Evolutionary conservation across 2,113 vertebrate species (phyloP), one percentile per base, ranked within the genome.

Genomic region (Numenius arquata): DNA sequence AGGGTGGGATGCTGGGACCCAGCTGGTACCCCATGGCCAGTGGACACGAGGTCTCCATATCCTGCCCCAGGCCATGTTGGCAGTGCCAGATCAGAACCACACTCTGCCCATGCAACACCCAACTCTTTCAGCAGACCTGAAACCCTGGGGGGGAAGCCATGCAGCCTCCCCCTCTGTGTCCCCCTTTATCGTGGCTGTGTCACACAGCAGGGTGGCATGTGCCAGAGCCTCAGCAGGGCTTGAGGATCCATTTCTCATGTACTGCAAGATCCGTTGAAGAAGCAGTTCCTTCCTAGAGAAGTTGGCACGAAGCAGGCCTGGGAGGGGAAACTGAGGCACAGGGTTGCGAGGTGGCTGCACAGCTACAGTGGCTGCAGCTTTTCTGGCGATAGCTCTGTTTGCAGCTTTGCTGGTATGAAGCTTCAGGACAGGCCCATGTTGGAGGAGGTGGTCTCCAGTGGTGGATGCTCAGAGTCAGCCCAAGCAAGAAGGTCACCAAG

Each of bases 11-110:
- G 22, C 34, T 36, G 93, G 95, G 79, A 81, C 13, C 30, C 68
- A 81, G 91, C 50, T 40, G 80, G 36, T 21, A 55, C 53, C 48
- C 62, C 58, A 23, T 3, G 26, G 30, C 48, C 74, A 53, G 41
- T 0, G 2, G 47, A 38, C 25, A 27, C 2, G 0, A 17, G 19
- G 41, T 58, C 48, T 38, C 43, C 1, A 0, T 15, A 10, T 12
- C 34, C 10, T 71, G 58, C 30, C 38, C 43, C 43, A 47, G 34
- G 15, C 21, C 26, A 58, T 27, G 1, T 0, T 11, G 40, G 22
- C 65, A 23, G 32, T 40, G 27, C 52, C 47, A 62, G 66, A 62
- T 8, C 40, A 68, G 47, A 50, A 12, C 40, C 30, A 38, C 30
- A 7, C 45, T 50, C 16, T 40, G 36, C 21, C 65, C 43, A 8